Evolutionary conservation across 2,113 vertebrate species (phyloP), one percentile per base, ranked within the genome.

Genomic region (Sylvilagus bachmani): DNA sequence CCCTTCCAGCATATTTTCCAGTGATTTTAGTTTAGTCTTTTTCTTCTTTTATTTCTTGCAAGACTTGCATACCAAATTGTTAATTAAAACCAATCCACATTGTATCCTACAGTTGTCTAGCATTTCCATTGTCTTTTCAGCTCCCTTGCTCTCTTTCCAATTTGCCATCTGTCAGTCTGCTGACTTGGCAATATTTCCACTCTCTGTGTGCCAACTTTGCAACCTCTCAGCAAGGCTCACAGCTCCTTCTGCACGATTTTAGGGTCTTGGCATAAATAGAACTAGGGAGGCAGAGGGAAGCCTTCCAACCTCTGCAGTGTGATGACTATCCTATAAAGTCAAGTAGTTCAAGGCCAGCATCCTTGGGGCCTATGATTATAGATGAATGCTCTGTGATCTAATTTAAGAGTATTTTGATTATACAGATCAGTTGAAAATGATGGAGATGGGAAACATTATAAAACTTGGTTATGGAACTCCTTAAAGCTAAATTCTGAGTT

Each of bases 151-250:
- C 38, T 51, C 90, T 93, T 94, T 98, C 86, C 96, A 97, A 93
- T 89, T 89, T 96, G 89, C 70, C 94, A 90, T 96, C 97, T 97
- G 93, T 96, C 97, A 88, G 38, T 97, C 96, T 97, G 94, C 96
- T 96, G 95, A 97, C 44, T 96, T 97, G 92, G 93, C 96, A 95
- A 4, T 88, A 93, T 88, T 94, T 96, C 61, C 80, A 6, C 93
- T 89, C 17, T 29, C 53, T 74, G 2, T 67, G 85, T 87, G 77
- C 95, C 94, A 96, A 74, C 67, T 95, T 79, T 66, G 70, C 89
- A 89, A 86, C 92, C 93, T 80, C 11, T 0, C 75, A 51, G 88
- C 80, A 81, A 95, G 73, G 67, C 36, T 94, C 67, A 33, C 69
- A 91, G 96, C 91, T 96, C 93, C 58, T 95, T 97, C 95, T 67